Evolutionary conservation across 2,113 vertebrate species (phyloP).

Genomic region (Oryzias celebensis): DNA sequence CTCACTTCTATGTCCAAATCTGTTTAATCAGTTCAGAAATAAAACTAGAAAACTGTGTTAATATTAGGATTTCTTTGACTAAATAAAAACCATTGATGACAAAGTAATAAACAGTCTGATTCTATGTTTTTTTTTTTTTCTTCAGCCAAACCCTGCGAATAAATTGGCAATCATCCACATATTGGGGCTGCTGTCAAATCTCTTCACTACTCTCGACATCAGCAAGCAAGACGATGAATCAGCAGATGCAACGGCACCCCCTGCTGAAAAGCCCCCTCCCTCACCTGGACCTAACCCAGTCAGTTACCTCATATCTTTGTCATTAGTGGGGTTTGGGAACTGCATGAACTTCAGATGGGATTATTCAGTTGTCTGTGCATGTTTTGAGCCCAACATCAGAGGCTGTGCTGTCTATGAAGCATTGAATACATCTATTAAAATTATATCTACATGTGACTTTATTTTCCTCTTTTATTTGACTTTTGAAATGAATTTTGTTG

Average conservation of each 20-base stretch:
- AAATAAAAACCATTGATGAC: too few relatives aligned
- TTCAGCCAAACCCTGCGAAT: slow-evolving; percentile 96
- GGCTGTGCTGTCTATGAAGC: too few relatives aligned
- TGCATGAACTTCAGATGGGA: not conserved
- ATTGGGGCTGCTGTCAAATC: slow-evolving; percentile 94
- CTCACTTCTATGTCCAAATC: too few relatives aligned
- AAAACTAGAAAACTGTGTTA: too few relatives aligned
- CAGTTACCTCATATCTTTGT: slow-evolving; percentile 56
- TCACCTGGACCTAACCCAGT: slow-evolving; percentile 96
- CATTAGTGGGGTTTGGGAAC: not conserved
- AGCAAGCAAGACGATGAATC: slow-evolving; percentile 95
- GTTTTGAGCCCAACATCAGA: too few relatives aligned
- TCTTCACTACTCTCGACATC: slow-evolving; percentile 96
- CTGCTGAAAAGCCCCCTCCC: slow-evolving; percentile 86
- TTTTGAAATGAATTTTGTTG: not conserved
- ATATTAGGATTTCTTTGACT: too few relatives aligned
- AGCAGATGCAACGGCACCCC: slow-evolving; percentile 82
- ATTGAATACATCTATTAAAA: too few relatives aligned
- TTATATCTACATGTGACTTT: slow-evolving; percentile 5
- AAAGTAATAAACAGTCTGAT: too few relatives aligned
- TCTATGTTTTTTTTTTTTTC: slow-evolving; percentile 36
- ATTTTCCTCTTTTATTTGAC: not conserved
- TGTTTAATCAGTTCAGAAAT: too few relatives aligned
- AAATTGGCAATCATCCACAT: slow-evolving; percentile 98
- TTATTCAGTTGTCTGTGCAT: too few relatives aligned